These are phyloP conservation scores for Apamea sordens DNA, from an alignment of 2,888 invertebrate genomes.

Conservation along the genomic window DNA sequence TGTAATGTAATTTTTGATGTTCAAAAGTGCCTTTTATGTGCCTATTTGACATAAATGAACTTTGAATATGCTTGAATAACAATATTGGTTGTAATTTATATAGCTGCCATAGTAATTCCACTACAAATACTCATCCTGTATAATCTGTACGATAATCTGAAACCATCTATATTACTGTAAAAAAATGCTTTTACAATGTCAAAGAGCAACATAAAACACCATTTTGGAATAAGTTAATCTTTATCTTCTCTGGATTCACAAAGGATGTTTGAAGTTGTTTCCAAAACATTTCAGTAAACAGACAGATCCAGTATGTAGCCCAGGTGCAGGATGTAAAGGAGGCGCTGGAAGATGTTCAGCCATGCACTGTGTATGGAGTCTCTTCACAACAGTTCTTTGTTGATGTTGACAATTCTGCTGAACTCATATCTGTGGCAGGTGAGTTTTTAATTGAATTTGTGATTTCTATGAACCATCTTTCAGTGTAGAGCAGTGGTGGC, in stretches of 20 bases:
- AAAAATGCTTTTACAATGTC: background rate
- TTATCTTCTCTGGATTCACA: background rate
- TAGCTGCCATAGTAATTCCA: background rate
- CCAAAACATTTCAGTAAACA: conserved; percentile 76
- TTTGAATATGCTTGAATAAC: background rate
- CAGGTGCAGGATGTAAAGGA: conserved; percentile 79
- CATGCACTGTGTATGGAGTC: conserved; percentile 80
- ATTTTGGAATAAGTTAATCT: background rate
- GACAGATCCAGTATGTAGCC: conserved; percentile 81
- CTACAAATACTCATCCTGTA: background rate
- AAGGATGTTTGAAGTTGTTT: background rate
- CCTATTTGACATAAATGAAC: too few relatives aligned
- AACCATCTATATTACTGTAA: background rate
- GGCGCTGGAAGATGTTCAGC: conserved; percentile 71
- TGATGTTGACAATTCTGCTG: conserved; percentile 79
- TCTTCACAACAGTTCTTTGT: conserved; percentile 82
- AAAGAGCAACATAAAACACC: background rate
- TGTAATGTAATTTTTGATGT: too few relatives aligned
- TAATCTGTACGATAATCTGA: background rate
- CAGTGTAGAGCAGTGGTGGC: background rate
- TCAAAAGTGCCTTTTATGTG: too few relatives aligned
- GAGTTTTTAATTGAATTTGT: background rate
- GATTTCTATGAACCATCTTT: background rate
- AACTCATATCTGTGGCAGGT: conserved; percentile 80
- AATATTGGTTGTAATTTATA: background rate